Evolutionary conservation across 2,888 invertebrate genomes (phyloP), one percentile per base, ranked within the genome.

Genomic region (Caenorhabditis uteleia): DNA sequence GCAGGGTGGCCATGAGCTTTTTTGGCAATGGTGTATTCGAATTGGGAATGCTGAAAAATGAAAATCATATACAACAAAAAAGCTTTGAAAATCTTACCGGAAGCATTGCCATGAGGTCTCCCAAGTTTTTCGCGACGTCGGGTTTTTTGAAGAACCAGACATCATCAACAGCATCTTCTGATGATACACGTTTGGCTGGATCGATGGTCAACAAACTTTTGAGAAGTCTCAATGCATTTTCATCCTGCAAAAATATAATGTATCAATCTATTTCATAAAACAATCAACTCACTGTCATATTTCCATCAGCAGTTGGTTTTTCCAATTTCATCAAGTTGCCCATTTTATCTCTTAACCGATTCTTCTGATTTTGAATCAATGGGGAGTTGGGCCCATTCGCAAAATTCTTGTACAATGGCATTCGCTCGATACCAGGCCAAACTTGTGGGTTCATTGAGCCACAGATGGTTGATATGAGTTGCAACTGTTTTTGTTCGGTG

Each of bases 81-180:
- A n/a, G n/a, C n/a, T n/a, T n/a, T n/a, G n/a, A n/a, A n/a, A n/a
- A n/a, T n/a, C 49, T 39, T 6, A 67, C 74, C 43, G 59, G 50
- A 26, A 74, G 54, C 2, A 57, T 68, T 10, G 61, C 54, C 57
- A 77, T 74, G 29, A 77, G 60, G 40, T 80, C 80, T 14, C 75
- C 79, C 43, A 86, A 77, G 51, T 85, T 85, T 10, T 84, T 85
- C 21, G 70, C 68, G 0, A 95, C 95, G 91, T 93, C 91, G 0
- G 98, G 97, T 84, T 95, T 93, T 5, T 91, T 91, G 93, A 94
- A 98, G 86, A 98, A 98, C 86, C 97, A 98, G 84, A 95, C 93
- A 83, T 98, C 95, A 86, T 95, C 93, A 1, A 98, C 84, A 3
- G 75, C 75, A 26, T 91, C 90, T 83, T 97, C 95, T 0, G 93